Percentiles rank a stretch among this genome's conserved stretches.
phyloP scores from a whole-genome alignment of 1,140 invertebrate genomes.

The Lordiphosa stackelbergi region DNA sequence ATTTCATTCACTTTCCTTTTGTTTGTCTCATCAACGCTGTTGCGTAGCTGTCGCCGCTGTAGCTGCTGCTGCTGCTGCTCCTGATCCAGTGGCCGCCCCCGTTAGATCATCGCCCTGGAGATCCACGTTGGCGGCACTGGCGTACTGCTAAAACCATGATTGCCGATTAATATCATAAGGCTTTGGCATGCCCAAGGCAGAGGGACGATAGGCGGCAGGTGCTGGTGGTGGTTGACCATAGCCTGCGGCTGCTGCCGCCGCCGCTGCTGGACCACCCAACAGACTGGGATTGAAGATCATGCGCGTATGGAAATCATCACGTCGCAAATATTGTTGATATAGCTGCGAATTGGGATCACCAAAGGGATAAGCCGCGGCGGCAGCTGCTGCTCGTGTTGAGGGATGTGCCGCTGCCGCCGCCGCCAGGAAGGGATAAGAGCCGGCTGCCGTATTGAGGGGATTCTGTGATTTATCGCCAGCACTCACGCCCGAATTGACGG shows the following conservation, averaged over 20 bases:
- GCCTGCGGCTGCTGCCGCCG: slow-evolving; percentile 71
- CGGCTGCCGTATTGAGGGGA: slow-evolving; percentile 56
- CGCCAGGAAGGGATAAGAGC: slow-evolving; percentile 66
- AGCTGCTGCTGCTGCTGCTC: slow-evolving; percentile 14
- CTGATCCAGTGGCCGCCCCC: slow-evolving; percentile 44
- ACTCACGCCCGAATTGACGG: slow-evolving; percentile 74
- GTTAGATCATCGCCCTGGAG: slow-evolving; percentile 65
- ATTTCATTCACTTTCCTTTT: background rate
- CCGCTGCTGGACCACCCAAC: slow-evolving; percentile 77
- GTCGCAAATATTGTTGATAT: slow-evolving; percentile 84
- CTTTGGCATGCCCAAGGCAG: slow-evolving; percentile 81
- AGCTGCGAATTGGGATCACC: slow-evolving; percentile 80
- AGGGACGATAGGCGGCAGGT: slow-evolving; percentile 80
- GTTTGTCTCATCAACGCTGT: slow-evolving; percentile 21
- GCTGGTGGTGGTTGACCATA: slow-evolving; percentile 79
- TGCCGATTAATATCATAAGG: slow-evolving; percentile 80
- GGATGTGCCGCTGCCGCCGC: slow-evolving; percentile 74
- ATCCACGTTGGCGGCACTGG: slow-evolving; percentile 69
- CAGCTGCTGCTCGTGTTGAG: slow-evolving; percentile 73
- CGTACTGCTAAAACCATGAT: slow-evolving; percentile 77
- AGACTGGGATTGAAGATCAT: slow-evolving; percentile 81
- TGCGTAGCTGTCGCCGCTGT: slow-evolving; percentile 16
- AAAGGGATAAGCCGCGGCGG: slow-evolving; percentile 80
- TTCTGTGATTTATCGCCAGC: slow-evolving; percentile 60
- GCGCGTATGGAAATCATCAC: slow-evolving; percentile 80